Percentiles rank a stretch among this genome's conserved stretches.
Evolutionary conservation across 2,888 invertebrate genomes (phyloP).

Genomic region (Cheilosia scutellata): DNA sequence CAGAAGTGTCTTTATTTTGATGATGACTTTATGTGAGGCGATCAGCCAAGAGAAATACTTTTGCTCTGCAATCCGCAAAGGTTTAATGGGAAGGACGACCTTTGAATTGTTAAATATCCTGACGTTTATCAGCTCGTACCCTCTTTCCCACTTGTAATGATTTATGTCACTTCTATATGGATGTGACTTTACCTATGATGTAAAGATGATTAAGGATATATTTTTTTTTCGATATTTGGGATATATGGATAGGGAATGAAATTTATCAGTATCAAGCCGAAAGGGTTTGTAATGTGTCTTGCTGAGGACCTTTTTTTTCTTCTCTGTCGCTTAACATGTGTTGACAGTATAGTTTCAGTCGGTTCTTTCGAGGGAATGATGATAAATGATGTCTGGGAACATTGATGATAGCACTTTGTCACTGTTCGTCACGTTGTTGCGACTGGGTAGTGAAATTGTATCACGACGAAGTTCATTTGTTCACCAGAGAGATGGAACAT

Average conservation of each 20-base stretch:
- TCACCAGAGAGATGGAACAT: not conserved
- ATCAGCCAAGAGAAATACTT: conserved; percentile 13
- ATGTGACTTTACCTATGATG: conserved; percentile 6
- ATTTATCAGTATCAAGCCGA: conserved; percentile 37
- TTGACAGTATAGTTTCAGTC: conserved; percentile 45
- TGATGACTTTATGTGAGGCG: conserved; percentile 44
- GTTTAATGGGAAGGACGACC: conserved; percentile 5
- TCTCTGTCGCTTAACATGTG: conserved; percentile 47
- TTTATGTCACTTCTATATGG: conserved; percentile 22
- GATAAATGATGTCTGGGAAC: conserved; percentile 43
- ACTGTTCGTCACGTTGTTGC: not conserved
- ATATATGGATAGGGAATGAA: not conserved
- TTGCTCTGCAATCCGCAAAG: conserved; percentile 10
- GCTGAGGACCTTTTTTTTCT: conserved; percentile 12
- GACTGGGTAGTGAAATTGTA: conserved; percentile 21
- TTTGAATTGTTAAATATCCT: conserved; percentile 17
- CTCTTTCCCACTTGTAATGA: conserved; percentile 23
- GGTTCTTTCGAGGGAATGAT: conserved; percentile 21
- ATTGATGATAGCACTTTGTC: conserved; percentile 25
- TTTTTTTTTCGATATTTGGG: not conserved
- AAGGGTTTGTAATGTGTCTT: conserved; percentile 42
- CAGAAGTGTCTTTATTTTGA: conserved; percentile 42
- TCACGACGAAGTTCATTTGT: conserved; percentile 17
- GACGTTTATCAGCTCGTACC: conserved; percentile 44
- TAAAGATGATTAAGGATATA: conserved; percentile 20